Evolutionary conservation across 1,140 invertebrate genomes (phyloP).

Genomic region (Nasonia giraulti): DNA sequence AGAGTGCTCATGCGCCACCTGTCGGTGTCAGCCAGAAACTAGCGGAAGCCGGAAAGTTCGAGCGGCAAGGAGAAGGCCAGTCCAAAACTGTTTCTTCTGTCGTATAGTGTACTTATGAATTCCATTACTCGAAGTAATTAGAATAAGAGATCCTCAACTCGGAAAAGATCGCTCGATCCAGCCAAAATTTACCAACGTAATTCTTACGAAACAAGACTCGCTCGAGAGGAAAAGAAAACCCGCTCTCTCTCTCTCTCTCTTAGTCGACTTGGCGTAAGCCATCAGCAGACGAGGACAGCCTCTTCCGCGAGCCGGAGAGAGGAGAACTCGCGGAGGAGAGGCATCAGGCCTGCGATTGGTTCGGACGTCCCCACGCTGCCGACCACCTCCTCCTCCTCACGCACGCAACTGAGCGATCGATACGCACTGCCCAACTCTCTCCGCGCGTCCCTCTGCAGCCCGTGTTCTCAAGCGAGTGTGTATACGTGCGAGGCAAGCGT

Average conservation of each 20-base stretch:
- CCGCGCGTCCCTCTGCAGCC: slow-evolving; percentile 41
- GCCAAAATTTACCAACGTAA: neutral
- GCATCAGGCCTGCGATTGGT: slow-evolving; percentile 71
- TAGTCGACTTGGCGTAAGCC: neutral
- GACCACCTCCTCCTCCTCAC: slow-evolving; percentile 58
- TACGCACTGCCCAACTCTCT: slow-evolving; percentile 73
- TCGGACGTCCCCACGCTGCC: slow-evolving; percentile 56
- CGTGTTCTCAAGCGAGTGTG: slow-evolving; percentile 25
- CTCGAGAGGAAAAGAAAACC: neutral
- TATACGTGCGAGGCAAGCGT: neutral
- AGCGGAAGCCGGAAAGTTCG: no score
- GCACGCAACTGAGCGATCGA: slow-evolving; percentile 72
- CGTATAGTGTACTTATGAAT: no score
- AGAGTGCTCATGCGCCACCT: no score
- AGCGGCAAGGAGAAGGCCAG: no score
- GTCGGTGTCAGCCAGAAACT: no score
- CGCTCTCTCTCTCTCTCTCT: neutral
- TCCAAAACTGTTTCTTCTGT: no score
- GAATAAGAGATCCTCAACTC: no score
- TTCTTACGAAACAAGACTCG: slow-evolving; percentile 10
- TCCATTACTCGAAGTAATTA: no score
- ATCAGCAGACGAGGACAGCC: neutral
- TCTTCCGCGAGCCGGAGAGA: slow-evolving; percentile 21
- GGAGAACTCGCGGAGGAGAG: slow-evolving; percentile 55
- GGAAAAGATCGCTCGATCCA: neutral